Evolutionary conservation across 2,113 vertebrate genomes (phyloP), one percentile per base, ranked within the genome.

Genomic region (Mesitornis unicolor): DNA sequence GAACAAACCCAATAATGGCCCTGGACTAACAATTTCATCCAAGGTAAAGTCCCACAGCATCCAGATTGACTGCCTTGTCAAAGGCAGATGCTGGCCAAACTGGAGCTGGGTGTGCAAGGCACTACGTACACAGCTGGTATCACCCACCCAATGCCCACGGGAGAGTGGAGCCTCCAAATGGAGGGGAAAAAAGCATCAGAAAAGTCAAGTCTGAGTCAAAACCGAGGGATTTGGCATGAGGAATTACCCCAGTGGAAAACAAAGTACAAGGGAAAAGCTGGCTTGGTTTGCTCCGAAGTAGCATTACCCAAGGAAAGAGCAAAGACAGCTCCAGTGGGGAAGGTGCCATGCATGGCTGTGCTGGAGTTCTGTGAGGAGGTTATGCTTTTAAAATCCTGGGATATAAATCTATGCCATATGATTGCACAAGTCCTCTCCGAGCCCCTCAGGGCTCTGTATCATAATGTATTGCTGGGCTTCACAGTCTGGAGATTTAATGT

Each of bases 131-230:
- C 16, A 16, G 73, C 26, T 36, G 59, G 4, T 29, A 6, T 4
- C 5, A 3, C 53, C 68, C 0, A 0, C n/a, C 28, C 42, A 3
- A 3, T 1, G 5, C 33, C 43, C 3, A 0, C 0, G 11, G 69
- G 54, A 33, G 28, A 38, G 47, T 7, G n/a, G n/a, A n/a, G n/a
- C n/a, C n/a, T n/a, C n/a, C 54, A 24, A n/a, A 38, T 0, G 17
- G 15, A 48, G 18, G 20, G 17, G 10, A 17, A 35, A 28, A 35
- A n/a, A 43, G 26, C 25, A 31, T 5, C 4, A 2, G 61, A 69
- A 56, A 45, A 75, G 6, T 22, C 18, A 10, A 11, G 31, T 16
- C 33, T 18, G 35, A 81, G 75, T 8, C 17, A 82, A n/a, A 76
- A 28, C 13, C 0, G 0, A n/a, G 57, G 29, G 50, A 35, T 47